These are phyloP conservation scores for Xestia c-nigrum DNA, from an alignment of 2,888 invertebrate species.

Conservation along the genomic window DNA sequence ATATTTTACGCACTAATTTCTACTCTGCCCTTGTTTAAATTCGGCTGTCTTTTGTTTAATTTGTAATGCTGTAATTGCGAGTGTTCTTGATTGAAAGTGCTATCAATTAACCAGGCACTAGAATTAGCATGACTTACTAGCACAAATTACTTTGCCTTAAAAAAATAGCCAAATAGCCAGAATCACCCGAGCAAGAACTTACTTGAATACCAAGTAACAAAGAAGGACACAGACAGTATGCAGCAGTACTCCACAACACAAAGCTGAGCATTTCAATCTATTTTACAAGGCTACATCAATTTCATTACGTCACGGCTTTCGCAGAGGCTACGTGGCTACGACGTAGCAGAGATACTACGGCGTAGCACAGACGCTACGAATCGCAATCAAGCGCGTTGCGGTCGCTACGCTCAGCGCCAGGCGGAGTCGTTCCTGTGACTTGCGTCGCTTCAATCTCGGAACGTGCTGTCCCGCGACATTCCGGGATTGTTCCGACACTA, in stretches of 20 bases:
- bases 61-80: constrained; percentile 21
- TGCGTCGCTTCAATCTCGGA: constrained; percentile 19
- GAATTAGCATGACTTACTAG: not conserved
- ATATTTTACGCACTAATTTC: constrained; percentile 8
- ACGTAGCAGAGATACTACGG: constrained; percentile 29
- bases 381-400: constrained; percentile 61
- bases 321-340: constrained; percentile 32
- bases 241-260: not conserved
- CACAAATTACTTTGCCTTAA: not conserved
- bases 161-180: not conserved
- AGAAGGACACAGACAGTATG: not conserved
- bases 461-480: constrained; percentile 5
- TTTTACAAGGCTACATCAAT: constrained; percentile 36
- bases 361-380: constrained; percentile 37
- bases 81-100: not conserved
- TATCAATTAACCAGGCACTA: not conserved
- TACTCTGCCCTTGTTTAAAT: constrained; percentile 6
- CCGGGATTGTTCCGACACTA: constrained; percentile 29
- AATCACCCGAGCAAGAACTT: not conserved
- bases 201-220: not conserved
- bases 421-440: constrained; percentile 38
- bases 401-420: constrained; percentile 55
- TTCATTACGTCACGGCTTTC: constrained; percentile 38
- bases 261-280: constrained; percentile 32
- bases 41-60: constrained; percentile 9